Conservation (phyloP, 2,113 vertebrate genomes). For the Lipophrys pholis region DNA sequence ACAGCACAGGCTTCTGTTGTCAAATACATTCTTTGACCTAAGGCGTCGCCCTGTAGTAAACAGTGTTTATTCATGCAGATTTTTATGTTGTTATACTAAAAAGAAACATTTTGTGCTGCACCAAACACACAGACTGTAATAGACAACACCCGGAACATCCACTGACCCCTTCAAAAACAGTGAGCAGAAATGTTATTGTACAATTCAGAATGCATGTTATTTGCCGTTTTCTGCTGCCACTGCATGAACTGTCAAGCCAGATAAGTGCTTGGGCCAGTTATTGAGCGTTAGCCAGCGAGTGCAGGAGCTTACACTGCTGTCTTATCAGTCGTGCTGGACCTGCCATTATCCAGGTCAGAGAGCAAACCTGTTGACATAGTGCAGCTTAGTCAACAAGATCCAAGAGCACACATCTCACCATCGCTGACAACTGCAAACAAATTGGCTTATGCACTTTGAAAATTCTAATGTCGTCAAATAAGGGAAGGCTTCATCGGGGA, state of each 20-base stretch:
- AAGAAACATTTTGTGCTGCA: not conserved
- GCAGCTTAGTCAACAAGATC: slow-evolving; percentile 61
- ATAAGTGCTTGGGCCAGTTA: slow-evolving; percentile 46
- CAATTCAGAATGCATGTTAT: slow-evolving; percentile 29
- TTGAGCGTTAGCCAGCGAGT: slow-evolving; percentile 40
- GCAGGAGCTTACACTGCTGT: slow-evolving; percentile 62
- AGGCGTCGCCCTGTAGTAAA: not conserved
- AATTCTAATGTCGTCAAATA: slow-evolving; percentile 12
- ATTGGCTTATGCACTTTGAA: slow-evolving; percentile 2
- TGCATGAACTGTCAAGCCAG: slow-evolving; percentile 46
- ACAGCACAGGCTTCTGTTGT: slow-evolving; percentile 8
- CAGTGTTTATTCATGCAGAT: not conserved
- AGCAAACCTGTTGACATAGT: slow-evolving; percentile 74
- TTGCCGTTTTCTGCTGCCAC: slow-evolving; percentile 45
- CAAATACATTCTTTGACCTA: slow-evolving; percentile 10
- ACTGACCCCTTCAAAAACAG: slow-evolving; percentile 3
- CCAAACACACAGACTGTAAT: slow-evolving; percentile 2
- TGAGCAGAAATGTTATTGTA: slow-evolving; percentile 11
- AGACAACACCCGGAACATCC: not conserved
- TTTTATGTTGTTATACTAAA: not conserved
- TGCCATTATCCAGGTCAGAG: slow-evolving; percentile 74
- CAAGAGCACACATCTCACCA: slow-evolving; percentile 29
- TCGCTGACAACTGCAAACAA: slow-evolving; percentile 39
- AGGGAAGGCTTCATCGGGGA: not conserved
- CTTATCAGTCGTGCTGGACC: slow-evolving; percentile 65